Conservation (phyloP, 2,888 invertebrate species). For the Byasa hedistus region DNA sequence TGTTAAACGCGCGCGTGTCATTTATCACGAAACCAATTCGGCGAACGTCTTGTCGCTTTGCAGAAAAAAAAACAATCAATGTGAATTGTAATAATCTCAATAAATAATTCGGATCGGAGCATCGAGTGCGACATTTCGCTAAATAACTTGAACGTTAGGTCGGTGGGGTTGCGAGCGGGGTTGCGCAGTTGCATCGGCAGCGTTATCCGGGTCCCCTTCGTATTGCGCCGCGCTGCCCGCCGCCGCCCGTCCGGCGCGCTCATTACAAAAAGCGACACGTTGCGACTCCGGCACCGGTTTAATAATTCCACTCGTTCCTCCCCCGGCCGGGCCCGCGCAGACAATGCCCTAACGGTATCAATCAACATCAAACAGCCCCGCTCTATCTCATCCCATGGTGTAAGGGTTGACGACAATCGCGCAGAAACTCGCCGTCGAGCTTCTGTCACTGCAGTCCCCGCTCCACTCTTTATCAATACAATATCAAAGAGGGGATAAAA, state of each 20-base stretch:
- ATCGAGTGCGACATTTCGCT: slow-evolving; percentile 22
- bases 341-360: slow-evolving; percentile 79
- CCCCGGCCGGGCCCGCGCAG: slow-evolving; percentile 58
- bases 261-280: slow-evolving; percentile 78
- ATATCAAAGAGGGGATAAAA: neutral
- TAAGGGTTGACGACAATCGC: slow-evolving; percentile 22
- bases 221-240: slow-evolving; percentile 38
- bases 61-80: too few relatives aligned
- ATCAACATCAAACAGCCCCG: slow-evolving; percentile 78
- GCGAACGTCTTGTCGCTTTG: too few relatives aligned
- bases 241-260: slow-evolving; percentile 56
- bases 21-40: too few relatives aligned
- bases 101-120: slow-evolving; percentile 10
- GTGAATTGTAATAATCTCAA: neutral
- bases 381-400: slow-evolving; percentile 42
- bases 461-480: neutral
- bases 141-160: slow-evolving; percentile 14
- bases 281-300: slow-evolving; percentile 67
- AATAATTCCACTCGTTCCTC: slow-evolving; percentile 78
- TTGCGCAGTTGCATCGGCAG: slow-evolving; percentile 14
- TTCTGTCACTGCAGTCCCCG: neutral
- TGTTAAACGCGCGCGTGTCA: too few relatives aligned
- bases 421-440: neutral
- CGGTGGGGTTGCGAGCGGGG: slow-evolving; percentile 16
- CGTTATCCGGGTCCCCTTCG: slow-evolving; percentile 41